Evolutionary conservation across 2,888 invertebrate species (phyloP), one percentile per base, ranked within the genome.

Genomic region (Torymus texanus): DNA sequence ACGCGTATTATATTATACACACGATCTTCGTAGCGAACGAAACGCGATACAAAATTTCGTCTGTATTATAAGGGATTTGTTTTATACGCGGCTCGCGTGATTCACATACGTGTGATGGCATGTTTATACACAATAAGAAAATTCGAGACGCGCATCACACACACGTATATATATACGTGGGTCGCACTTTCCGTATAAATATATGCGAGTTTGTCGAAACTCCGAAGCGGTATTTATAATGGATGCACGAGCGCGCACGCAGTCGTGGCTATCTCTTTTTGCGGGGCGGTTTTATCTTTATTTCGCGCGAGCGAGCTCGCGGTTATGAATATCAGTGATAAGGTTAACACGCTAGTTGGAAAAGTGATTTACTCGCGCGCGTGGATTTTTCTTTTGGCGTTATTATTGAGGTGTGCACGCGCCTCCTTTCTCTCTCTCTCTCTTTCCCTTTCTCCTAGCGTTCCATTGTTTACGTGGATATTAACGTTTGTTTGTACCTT

Each of bases 111-210:
- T 85, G 85, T 81, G 41, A 79, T 87, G 85, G 88, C 87, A 88
- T 88, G 88, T 86, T 88, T 87, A 87, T 87, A 85, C 83, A 88
- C 88, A 88, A 88, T 88, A 87, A 88, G 87, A 88, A 88, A 86
- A 86, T 86, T 85, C 84, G 85, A 79, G 76, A 78, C 78, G 56
- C 21, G 21, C 21, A 61, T 59, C 51, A 55, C 63, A 21, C 21
- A 24, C n/a, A 13, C 16, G 59, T 11, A 14, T 4, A 21, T 56
- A 0, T 8, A 13, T 2, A 13, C 12, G 51, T 66, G 10, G 13
- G 16, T 62, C 41, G 14, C 21, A n/a, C 24, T 50, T n/a, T 41
- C 8, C 24, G 16, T 51, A 14, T 72, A 55, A 29, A 24, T 41
- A 4, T 56, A n/a, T 29, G 29, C 29, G 50, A 75, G 59, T 72